A percentile compares a stretch with the other conserved stretches of the same genome.
Evolutionary conservation across 2,888 invertebrate species (phyloP).

Genomic region (Nomada lathburiana): DNA sequence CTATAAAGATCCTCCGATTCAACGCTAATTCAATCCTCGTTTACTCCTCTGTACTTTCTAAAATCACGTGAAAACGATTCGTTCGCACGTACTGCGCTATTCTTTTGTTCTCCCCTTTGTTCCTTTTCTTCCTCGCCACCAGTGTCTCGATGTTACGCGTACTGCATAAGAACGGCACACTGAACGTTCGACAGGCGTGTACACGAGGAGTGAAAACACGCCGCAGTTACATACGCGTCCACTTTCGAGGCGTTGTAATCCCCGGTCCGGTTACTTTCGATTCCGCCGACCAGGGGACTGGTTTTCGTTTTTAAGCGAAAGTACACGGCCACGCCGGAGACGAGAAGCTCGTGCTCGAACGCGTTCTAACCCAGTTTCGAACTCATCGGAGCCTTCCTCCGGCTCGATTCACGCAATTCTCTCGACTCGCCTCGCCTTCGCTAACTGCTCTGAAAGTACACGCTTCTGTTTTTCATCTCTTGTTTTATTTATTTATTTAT

Average conservation of each 20-base stretch:
- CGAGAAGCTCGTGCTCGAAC: slow-evolving; percentile 59
- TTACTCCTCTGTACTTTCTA: slow-evolving; percentile 30
- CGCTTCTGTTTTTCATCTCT: slow-evolving; percentile 16
- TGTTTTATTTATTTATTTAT: no score
- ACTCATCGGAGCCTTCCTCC: slow-evolving; percentile 32
- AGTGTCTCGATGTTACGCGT: slow-evolving; percentile 22
- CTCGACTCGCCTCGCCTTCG: slow-evolving; percentile 43
- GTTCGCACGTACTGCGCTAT: not conserved
- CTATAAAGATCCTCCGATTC: not conserved
- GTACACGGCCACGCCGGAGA: slow-evolving; percentile 48
- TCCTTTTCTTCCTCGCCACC: no score
- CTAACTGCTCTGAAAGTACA: slow-evolving; percentile 49
- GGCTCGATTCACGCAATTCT: slow-evolving; percentile 19
- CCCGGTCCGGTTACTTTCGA: slow-evolving; percentile 63
- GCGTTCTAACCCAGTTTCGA: slow-evolving; percentile 59
- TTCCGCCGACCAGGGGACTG: slow-evolving; percentile 54
- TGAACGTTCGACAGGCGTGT: not conserved
- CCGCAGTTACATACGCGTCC: slow-evolving; percentile 4
- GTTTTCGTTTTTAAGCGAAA: slow-evolving; percentile 70
- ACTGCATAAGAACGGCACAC: not conserved
- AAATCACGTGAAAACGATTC: slow-evolving; percentile 1
- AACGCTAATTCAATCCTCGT: not conserved
- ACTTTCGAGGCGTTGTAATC: slow-evolving; percentile 61
- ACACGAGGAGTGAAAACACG: slow-evolving; percentile 31
- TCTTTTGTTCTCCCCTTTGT: not conserved